These are phyloP conservation scores for Clarias platycephalus DNA, from an alignment of 2,797 vertebrate species.

Conservation along the genomic window DNA sequence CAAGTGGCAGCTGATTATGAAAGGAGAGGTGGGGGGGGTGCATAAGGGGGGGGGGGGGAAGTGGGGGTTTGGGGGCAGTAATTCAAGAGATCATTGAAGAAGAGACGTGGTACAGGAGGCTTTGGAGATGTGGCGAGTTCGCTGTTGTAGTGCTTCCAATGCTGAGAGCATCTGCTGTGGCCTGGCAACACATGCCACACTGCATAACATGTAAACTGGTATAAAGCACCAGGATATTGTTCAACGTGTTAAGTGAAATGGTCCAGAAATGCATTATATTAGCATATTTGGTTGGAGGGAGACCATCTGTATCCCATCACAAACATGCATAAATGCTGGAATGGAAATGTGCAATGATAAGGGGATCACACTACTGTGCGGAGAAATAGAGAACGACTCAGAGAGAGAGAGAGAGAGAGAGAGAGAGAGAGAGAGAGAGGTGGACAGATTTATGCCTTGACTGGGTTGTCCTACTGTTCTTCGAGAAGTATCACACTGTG, in stretches of 20 bases:
- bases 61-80: conserved; percentile 72
- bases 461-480: conserved; percentile 43
- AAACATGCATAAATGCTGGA: conserved; percentile 10
- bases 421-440: neutral
- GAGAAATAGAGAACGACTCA: conserved; percentile 21
- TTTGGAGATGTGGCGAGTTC: conserved; percentile 41
- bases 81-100: conserved; percentile 73
- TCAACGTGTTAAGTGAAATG: conserved; percentile 44
- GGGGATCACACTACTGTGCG: conserved; percentile 2
- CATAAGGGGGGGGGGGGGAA: conserved; percentile 63
- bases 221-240: conserved; percentile 22
- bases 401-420: neutral
- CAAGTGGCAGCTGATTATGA: conserved; percentile 79
- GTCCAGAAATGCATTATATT: conserved; percentile 43
- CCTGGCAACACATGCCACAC: conserved; percentile 73
- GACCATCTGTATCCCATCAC: conserved; percentile 42
- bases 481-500: conserved; percentile 51
- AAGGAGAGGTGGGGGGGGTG: conserved; percentile 71
- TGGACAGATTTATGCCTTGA: conserved; percentile 40
- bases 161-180: conserved; percentile 71
- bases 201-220: conserved; percentile 51
- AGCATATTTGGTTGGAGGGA: conserved; percentile 36
- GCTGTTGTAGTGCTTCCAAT: conserved; percentile 47
- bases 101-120: conserved; percentile 61
- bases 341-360: conserved; percentile 18